Evolutionary conservation across 2,888 invertebrate species (phyloP), one percentile per base, ranked within the genome.

Genomic region (Ernsta delagoae): DNA sequence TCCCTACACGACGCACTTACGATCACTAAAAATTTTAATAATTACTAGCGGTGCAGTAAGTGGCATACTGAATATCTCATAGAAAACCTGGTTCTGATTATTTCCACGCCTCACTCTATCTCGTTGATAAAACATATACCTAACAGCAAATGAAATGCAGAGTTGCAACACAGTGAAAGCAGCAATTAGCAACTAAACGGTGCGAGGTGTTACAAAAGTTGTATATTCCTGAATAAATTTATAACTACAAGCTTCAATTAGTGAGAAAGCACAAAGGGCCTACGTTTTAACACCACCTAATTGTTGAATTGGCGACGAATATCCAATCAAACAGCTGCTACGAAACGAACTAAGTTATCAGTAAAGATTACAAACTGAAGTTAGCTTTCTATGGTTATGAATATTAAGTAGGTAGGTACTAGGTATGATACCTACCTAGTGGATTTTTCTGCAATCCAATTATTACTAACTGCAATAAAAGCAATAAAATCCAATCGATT

Each of bases 211-310:
- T 90, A 89, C 90, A 88, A 89, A 89, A 90, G 87, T 86, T 87
- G 86, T 89, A 86, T 82, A 86, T 82, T 82, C 83, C 83, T 85
- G 87, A 88, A 87, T 88, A 85, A 89, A 88, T 89, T 88, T 89
- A 90, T 87, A 86, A 86, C 85, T 86, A 89, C 89, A 87, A 86
- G 86, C 77, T 77, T 84, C 89, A 91, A 93, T 92, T 91, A 92
- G 86, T 86, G 91, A 83, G 91, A 92, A 92, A 92, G 90, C 80
- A 83, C 86, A 86, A 87, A 85, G 85, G 85, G 82, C 75, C 67
- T 45, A 50, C 79, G 75, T 74, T 73, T 76, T 75, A 73, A 76
- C 77, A 76, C n/a, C n/a, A n/a, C n/a, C 78, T 77, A 78, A 78
- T 79, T 70, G 77, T 78, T 74, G 71, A 77, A 78, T 75, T 77